Evolutionary conservation across 2,888 invertebrate species (phyloP), one percentile per base, ranked within the genome.

Genomic region (Nyleta sp.): DNA sequence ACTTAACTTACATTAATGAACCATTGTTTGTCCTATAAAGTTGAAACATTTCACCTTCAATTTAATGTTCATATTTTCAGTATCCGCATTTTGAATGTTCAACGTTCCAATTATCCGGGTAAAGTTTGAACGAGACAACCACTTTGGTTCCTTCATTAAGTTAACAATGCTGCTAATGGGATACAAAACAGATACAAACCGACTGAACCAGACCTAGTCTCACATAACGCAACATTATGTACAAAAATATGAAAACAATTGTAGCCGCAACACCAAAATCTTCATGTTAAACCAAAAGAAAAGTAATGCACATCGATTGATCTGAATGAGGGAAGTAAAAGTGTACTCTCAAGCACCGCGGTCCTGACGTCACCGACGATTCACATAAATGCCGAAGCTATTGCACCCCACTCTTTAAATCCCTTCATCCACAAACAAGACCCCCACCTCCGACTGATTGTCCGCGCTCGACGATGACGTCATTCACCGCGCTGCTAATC

Each of bases 361-460:
- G 18, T 33, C n/a, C 17, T 73, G 73, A 73, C 73, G 65, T 65
- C 73, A 73, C 46, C 57, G 15, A 33, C 48, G 57, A 73, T 57
- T 64, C 50, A 65, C 50, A 72, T 53, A 73, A 53, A 57, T 62
- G 46, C 31, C 55, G 42, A 10, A 46, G 40, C 20, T 10, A 33
- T 15, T 33, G 40, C 50, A 35, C 20, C 31, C 44, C 22, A 40
- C 52, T 40, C 35, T 28, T 28, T 10, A 22, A 15, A 28, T 22
- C 52, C 31, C 24, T 48, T 53, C 33, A 44, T 35, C 15, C n/a
- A 22, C 60, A 57, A 71, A 71, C 60, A 28, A 52, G 11, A 38
- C 11, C 40, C 38, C 38, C 52, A 33, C 44, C 33, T 13, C n/a
- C 24, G 4, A 28, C 28, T 59, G 50, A 50, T 53, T 46, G 35